phyloP scores from a whole-genome alignment of 1,140 invertebrate species.

The Ctenoplectra terminalis region DNA sequence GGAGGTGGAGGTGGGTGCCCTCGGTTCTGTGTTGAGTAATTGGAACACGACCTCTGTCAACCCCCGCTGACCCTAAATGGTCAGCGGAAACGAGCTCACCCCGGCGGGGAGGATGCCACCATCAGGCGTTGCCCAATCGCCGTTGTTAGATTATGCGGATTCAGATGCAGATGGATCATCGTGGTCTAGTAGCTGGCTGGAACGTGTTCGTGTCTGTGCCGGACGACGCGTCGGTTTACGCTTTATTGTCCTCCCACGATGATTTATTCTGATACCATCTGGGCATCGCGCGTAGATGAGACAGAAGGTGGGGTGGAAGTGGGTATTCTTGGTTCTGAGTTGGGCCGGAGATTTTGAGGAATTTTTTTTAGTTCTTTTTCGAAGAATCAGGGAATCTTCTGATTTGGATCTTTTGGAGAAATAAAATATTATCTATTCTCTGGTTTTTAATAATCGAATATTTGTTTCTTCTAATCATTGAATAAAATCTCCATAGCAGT shows the following conservation, averaged over 20 bases:
- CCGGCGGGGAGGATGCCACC: constrained; percentile 69
- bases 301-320: constrained; percentile 48
- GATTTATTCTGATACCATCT: constrained; percentile 77
- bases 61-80: constrained; percentile 78
- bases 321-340: neutral
- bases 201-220: neutral
- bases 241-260: constrained; percentile 80
- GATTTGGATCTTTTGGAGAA: too few relatives aligned
- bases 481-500: too few relatives aligned
- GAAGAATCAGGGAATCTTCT: too few relatives aligned
- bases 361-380: too few relatives aligned
- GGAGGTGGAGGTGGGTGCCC: constrained; percentile 68
- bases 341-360: neutral
- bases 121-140: constrained; percentile 67
- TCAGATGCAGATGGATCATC: constrained; percentile 63
- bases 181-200: constrained; percentile 1
- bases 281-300: constrained; percentile 59
- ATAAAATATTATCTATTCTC: too few relatives aligned
- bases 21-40: constrained; percentile 76
- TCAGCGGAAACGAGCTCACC: constrained; percentile 74
- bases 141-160: constrained; percentile 43
- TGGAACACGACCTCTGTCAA: constrained; percentile 80
- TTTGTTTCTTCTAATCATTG: too few relatives aligned
- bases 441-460: too few relatives aligned
- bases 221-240: constrained; percentile 43